Percentiles rank a stretch among this genome's conserved stretches.
Evolutionary conservation across 2,888 invertebrate genomes (phyloP).

Genomic region (Watsonalla cultraria): DNA sequence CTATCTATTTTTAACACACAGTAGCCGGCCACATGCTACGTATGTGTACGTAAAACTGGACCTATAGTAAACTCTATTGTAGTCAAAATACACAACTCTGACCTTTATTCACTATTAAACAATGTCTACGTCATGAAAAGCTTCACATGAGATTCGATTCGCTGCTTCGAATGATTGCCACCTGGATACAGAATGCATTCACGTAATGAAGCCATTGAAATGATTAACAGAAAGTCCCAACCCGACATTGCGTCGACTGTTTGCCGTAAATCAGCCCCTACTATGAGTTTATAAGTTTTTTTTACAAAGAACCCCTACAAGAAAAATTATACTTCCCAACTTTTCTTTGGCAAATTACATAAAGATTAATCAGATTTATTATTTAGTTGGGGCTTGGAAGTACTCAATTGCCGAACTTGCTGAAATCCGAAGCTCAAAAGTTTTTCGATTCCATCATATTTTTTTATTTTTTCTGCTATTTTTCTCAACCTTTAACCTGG

Average conservation of each 20-base stretch:
- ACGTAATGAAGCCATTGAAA: slow-evolving; percentile 61
- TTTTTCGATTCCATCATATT: not conserved
- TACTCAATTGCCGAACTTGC: not conserved
- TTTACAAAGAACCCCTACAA: not conserved
- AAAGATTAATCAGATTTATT: not conserved
- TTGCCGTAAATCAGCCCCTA: not conserved
- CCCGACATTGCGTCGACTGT: not conserved
- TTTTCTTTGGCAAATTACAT: not conserved
- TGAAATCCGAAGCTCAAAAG: not conserved
- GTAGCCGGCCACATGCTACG: slow-evolving; percentile 41
- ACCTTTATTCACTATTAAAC: slow-evolving; percentile 21
- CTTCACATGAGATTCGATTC: slow-evolving; percentile 11
- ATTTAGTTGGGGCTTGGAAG: not conserved
- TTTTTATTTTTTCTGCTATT: not conserved
- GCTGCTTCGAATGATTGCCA: slow-evolving; percentile 34
- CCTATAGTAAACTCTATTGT: slow-evolving; percentile 38
- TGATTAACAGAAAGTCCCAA: slow-evolving; percentile 39
- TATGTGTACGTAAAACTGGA: slow-evolving; percentile 37
- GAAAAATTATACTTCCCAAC: not conserved
- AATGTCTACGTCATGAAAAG: not conserved
- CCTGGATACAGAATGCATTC: slow-evolving; percentile 40
- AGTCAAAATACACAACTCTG: slow-evolving; percentile 18
- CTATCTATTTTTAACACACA: slow-evolving; percentile 67
- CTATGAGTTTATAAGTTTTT: not conserved
- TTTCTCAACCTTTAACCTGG: not conserved